Conservation (phyloP, 2,888 invertebrate genomes). For the Lissonota sp. region DNA sequence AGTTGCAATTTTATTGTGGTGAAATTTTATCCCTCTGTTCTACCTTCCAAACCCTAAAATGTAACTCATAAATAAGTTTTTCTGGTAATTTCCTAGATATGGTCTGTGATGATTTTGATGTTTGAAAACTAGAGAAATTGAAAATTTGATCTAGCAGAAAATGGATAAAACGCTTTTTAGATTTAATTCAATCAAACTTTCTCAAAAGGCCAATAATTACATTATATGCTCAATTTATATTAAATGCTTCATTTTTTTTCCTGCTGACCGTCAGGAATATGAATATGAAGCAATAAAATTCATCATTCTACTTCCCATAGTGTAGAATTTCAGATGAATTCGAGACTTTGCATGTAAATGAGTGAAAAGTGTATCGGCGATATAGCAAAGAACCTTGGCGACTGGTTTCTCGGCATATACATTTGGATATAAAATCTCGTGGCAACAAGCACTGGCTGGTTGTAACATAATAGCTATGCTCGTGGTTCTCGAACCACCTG, state of each 20-base stretch:
- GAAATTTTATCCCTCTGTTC: background rate
- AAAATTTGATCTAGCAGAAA: too few relatives aligned
- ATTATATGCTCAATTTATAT: too few relatives aligned
- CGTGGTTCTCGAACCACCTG: constrained; percentile 31
- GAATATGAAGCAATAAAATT: background rate
- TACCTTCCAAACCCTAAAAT: too few relatives aligned
- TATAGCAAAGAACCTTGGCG: constrained; percentile 24
- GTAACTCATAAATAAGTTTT: too few relatives aligned
- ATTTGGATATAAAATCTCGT: constrained; percentile 22
- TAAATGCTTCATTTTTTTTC: too few relatives aligned
- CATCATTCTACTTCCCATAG: background rate
- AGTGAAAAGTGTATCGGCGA: constrained; percentile 11
- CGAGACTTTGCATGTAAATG: constrained; percentile 9
- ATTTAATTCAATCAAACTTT: too few relatives aligned
- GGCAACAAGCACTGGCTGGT: constrained; percentile 37
- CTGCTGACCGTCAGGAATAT: too few relatives aligned
- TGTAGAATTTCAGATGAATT: constrained; percentile 37
- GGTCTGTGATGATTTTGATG: too few relatives aligned
- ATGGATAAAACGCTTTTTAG: too few relatives aligned
- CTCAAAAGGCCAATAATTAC: too few relatives aligned
- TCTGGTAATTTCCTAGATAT: too few relatives aligned
- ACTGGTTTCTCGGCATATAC: constrained; percentile 21
- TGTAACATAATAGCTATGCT: constrained; percentile 39
- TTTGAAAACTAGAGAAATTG: too few relatives aligned
- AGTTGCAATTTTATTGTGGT: background rate